Percentiles rank a stretch among this genome's conserved stretches.
phyloP scores from a whole-genome alignment of 2,113 vertebrate genomes.

The Chaetodon auriga region DNA sequence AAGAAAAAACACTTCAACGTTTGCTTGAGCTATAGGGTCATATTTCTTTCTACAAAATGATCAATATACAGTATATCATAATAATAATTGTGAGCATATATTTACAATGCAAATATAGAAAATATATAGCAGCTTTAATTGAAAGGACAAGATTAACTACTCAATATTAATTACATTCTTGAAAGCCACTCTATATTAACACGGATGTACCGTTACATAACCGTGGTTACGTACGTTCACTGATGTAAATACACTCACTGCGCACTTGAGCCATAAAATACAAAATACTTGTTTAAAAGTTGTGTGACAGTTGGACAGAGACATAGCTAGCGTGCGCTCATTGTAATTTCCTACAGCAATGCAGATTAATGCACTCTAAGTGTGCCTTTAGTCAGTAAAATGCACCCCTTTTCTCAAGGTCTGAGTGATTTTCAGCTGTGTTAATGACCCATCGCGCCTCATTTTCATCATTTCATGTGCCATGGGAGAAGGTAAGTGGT shows the following conservation, averaged over 20 bases:
- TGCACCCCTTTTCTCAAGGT: conserved; percentile 16
- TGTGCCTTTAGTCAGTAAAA: conserved; percentile 26
- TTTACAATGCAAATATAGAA: neutral
- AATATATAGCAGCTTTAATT: neutral
- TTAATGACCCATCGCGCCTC: conserved; percentile 30
- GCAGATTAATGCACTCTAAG: conserved; percentile 29
- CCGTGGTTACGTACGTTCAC: neutral
- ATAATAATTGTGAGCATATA: neutral
- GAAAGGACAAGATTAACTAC: neutral
- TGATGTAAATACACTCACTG: neutral
- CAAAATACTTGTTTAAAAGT: neutral
- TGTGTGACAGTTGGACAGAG: neutral
- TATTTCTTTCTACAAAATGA: no score
- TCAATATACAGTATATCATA: neutral
- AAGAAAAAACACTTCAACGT: neutral
- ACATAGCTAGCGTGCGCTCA: neutral
- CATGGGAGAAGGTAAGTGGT: conserved; percentile 19
- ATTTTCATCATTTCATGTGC: conserved; percentile 35
- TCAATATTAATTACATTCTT: neutral
- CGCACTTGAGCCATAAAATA: neutral
- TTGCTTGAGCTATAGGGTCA: neutral
- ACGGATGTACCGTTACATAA: neutral
- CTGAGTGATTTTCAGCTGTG: conserved; percentile 30
- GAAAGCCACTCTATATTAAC: neutral
- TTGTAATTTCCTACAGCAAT: conserved; percentile 40